Base-by-base conservation (phyloP, 2,888 invertebrate species). In the Acrobeloides nanus region DNA sequence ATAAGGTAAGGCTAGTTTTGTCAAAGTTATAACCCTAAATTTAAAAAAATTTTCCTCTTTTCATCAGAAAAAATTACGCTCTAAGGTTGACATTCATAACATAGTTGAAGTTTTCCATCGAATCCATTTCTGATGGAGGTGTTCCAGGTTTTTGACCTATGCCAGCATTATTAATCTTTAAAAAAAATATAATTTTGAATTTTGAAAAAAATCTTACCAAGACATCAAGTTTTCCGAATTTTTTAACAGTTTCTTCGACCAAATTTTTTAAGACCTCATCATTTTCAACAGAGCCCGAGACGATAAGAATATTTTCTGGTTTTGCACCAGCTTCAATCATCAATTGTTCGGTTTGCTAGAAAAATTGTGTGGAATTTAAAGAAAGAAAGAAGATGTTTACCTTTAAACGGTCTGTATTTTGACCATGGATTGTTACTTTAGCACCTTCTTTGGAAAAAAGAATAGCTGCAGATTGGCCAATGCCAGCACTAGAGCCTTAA, bases 221-320 rank as follows among this genome's bases (percentile, higher is more conserved):
- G 24, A 41, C 51, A 18, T 51, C 51, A n/a, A 51, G 21, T 25
- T 46, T 15, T 8, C 51, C 51, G 33, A 55, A 51, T n/a, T 51
- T 53, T 15, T 51, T 20, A 2, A 51, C 35, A 3, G 51, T 51
- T 23, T 46, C 55, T 1, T 27, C 33, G 34, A 51, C 46, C n/a
- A 51, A 4, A 23, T 29, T 46, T 4, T 27, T 46, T 24, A 31
- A 46, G 7, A 46, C 27, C 24, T 47, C 29, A 12, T 46, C 29
- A 10, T 45, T 17, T 33, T 46, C 46, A 25, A 46, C 32, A 3
- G 47, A 32, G 17, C 46, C 47, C 2, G 21, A 15, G 21, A 48
- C 46, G 21, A 18, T 18, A 18, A 20, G 47, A 10, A 47, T 47
- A n/a, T n/a, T n/a, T n/a, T n/a, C n/a, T n/a, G n/a, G n/a, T n/a